Conservation (phyloP, 2,888 invertebrate genomes). For the Oligia fasciuncula region DNA sequence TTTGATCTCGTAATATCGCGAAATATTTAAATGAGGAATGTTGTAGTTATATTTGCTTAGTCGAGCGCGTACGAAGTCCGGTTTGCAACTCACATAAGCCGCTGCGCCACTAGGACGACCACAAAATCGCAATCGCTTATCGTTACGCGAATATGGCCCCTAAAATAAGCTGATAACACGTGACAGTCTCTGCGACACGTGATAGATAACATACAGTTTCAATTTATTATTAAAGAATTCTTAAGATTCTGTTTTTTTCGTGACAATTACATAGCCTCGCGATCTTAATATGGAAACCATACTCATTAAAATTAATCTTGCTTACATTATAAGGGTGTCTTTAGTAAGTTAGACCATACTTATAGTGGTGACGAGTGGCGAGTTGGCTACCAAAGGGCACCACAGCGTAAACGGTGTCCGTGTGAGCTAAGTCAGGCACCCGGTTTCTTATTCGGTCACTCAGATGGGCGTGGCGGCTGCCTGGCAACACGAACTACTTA, state of each 20-base stretch:
- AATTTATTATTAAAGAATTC: conserved; percentile 32
- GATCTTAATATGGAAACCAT: conserved; percentile 14
- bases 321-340: conserved; percentile 29
- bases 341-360: background rate
- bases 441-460: conserved; percentile 68
- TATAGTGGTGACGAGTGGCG: conserved; percentile 2
- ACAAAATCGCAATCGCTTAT: conserved; percentile 48
- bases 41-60: conserved; percentile 49
- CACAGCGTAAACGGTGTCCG: conserved; percentile 34
- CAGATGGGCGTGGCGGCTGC: conserved; percentile 71
- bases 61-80: conserved; percentile 34
- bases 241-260: conserved; percentile 42
- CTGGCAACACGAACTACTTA: conserved; percentile 65
- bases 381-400: background rate
- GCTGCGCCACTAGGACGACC: conserved; percentile 7
- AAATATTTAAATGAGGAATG: conserved; percentile 60
- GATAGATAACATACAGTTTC: conserved; percentile 27
- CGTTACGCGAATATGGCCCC: conserved; percentile 54
- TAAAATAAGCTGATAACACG: conserved; percentile 55
- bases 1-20: conserved; percentile 74
- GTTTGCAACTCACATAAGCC: conserved; percentile 18
- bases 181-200: conserved; percentile 49
- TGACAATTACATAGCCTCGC: conserved; percentile 19
- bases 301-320: conserved; percentile 25
- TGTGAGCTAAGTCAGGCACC: conserved; percentile 54